These are phyloP conservation scores for Papilio helenus DNA, from an alignment of 1,140 invertebrate genomes.

Conservation along the genomic window DNA sequence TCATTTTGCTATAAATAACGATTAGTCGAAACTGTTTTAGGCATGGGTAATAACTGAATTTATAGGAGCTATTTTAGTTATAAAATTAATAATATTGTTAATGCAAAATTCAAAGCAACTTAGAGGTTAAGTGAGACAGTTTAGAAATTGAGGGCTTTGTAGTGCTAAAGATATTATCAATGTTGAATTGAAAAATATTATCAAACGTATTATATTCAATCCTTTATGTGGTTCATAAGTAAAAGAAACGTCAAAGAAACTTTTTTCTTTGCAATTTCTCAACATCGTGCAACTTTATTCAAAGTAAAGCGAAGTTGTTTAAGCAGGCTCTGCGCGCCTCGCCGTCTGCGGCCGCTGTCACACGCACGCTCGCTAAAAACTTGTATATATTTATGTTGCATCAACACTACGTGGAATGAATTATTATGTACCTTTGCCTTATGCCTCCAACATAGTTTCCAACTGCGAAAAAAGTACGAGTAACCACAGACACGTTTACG, in stretches of 20 bases:
- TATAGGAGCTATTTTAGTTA: neutral
- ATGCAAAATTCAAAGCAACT: neutral
- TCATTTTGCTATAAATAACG: neutral
- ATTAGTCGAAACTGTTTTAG: neutral
- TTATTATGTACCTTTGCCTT: conserved; percentile 28
- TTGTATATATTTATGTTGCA: conserved; percentile 28
- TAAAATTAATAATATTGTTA: neutral
- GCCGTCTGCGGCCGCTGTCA: conserved; percentile 31
- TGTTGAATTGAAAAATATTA: neutral
- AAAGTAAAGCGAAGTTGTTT: conserved; percentile 24
- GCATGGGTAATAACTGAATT: neutral
- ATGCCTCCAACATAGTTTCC: conserved; percentile 7
- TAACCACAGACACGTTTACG: neutral
- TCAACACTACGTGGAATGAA: conserved; percentile 32
- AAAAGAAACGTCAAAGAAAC: neutral
- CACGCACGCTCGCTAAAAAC: conserved; percentile 26
- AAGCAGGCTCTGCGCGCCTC: conserved; percentile 28
- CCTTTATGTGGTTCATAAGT: neutral
- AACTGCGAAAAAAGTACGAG: conserved; percentile 3
- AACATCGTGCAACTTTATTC: conserved; percentile 10
- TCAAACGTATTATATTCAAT: neutral
- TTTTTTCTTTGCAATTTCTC: conserved; percentile 4
- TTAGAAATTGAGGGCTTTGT: no score
- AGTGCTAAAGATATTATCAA: no score
- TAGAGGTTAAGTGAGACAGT: no score